Base-by-base conservation (phyloP, 2,797 vertebrate genomes). In the Natrix natrix region DNA sequence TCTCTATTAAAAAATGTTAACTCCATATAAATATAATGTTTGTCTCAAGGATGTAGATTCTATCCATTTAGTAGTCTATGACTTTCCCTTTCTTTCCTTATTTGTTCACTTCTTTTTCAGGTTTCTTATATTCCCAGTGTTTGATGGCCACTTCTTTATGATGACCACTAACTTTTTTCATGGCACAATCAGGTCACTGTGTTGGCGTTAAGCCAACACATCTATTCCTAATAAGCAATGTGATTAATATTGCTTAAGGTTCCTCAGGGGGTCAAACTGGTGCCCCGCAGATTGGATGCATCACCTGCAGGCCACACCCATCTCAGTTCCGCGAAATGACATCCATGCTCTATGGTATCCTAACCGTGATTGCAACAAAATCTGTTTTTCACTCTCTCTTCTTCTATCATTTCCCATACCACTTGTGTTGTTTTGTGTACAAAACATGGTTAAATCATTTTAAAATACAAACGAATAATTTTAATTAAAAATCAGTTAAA, bases 1-100 rank as follows among this genome's bases (percentile, higher is more conserved):
- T 91, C 89, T 32, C 4, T 69, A 48, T 89, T 93, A 93, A 94
- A 91, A 92, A 93, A 37, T 13, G 63, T 1, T 11, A 86, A 0
- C 12, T 8, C 91, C 54, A 54, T 74, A 74, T 37, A 74, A 74
- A 1, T 92, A 83, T 0, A 52, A 61, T 32, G 5, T 12, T 7
- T 91, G 26, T 86, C 22, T 90, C n/a, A 32, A 54, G 43, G 14
- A 52, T 52, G 8, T 13, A 56, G 28, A 37, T 4, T 12, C 56
- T 28, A 14, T 90, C 43, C 16, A 54, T 20, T 66, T 90, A 54
- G 89, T 17, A 16, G 10, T 69, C 48, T 69, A n/a, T 26, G 24
- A 61, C 24, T 90, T 61, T 55, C 14, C 16, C 37, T 28, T 8
- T 90, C 4, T 66, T 78, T 24, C n/a, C 63, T 55, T 24, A 26